phyloP scores from a whole-genome alignment of 1,140 invertebrate species.

The Drosophila mauritiana region DNA sequence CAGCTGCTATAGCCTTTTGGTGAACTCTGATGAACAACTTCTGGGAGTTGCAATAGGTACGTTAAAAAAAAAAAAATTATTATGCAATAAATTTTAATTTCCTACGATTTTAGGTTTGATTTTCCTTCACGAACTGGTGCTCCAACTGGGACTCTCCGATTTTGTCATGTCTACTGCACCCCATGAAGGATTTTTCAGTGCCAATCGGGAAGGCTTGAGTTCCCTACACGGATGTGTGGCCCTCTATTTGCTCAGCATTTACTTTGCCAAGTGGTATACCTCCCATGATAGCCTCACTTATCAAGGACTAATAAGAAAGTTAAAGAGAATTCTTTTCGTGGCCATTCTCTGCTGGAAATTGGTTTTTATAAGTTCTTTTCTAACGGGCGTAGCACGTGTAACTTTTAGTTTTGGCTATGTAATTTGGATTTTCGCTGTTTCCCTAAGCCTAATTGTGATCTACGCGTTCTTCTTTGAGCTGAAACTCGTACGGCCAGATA shows the following conservation, averaged over 20 bases:
- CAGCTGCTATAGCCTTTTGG: slow-evolving; percentile 73
- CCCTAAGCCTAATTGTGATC: slow-evolving; percentile 31
- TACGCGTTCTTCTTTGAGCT: slow-evolving; percentile 57
- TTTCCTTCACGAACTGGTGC: slow-evolving; percentile 88
- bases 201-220: slow-evolving; percentile 95
- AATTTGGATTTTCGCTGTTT: slow-evolving; percentile 36
- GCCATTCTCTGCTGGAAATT: slow-evolving; percentile 29
- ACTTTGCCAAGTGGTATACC: slow-evolving; percentile 84
- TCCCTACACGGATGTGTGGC: slow-evolving; percentile 93
- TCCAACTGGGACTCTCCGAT: slow-evolving; percentile 88
- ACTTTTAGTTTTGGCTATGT: slow-evolving; percentile 64
- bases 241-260: slow-evolving; percentile 91
- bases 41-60: slow-evolving; percentile 63
- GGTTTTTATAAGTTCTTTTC: slow-evolving; percentile 13
- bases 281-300: slow-evolving; percentile 25
- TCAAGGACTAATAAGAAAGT: slow-evolving; percentile 22
- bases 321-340: slow-evolving; percentile 22
- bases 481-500: slow-evolving; percentile 1
- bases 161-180: slow-evolving; percentile 89
- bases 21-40: slow-evolving; percentile 27
- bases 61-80: not conserved
- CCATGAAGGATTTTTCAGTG: slow-evolving; percentile 88
- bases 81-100: not conserved
- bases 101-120: slow-evolving; percentile 84
- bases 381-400: slow-evolving; percentile 56